These are phyloP conservation scores for Apteryx owenii DNA, from an alignment of 2,113 vertebrate genomes.

Conservation along the genomic window DNA sequence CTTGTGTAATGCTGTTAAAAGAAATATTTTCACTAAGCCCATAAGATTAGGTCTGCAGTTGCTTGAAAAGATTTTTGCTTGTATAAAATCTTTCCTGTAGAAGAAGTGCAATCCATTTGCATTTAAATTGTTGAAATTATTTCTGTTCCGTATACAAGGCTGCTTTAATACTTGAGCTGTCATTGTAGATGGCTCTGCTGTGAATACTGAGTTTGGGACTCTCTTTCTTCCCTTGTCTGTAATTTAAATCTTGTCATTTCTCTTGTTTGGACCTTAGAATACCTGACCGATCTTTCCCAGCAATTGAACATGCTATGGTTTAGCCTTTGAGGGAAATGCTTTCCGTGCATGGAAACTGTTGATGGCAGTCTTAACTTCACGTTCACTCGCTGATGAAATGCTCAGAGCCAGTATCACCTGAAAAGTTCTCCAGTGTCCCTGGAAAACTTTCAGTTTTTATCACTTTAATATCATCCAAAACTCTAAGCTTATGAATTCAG, in stretches of 20 bases:
- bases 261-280: not conserved
- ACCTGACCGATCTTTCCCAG: not conserved
- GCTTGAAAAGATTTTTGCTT: not conserved
- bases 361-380: not conserved
- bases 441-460: not conserved
- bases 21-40: not conserved
- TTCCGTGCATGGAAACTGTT: not conserved
- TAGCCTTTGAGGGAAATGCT: not conserved
- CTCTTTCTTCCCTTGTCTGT: not conserved
- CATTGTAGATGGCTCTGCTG: not conserved
- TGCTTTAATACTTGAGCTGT: not conserved
- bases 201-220: not conserved
- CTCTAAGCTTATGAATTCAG: not conserved
- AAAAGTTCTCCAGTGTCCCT: not conserved
- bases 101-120: not conserved
- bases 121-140: not conserved
- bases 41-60: not conserved
- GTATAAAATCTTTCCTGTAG: not conserved
- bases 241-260: not conserved
- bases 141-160: not conserved
- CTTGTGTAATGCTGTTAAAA: not conserved
- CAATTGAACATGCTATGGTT: not conserved
- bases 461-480: not conserved
- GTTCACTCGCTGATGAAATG: not conserved
- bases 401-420: not conserved